Evolutionary conservation across 2,888 invertebrate species (phyloP), one percentile per base, ranked within the genome.

Genomic region (Apamea sordens): DNA sequence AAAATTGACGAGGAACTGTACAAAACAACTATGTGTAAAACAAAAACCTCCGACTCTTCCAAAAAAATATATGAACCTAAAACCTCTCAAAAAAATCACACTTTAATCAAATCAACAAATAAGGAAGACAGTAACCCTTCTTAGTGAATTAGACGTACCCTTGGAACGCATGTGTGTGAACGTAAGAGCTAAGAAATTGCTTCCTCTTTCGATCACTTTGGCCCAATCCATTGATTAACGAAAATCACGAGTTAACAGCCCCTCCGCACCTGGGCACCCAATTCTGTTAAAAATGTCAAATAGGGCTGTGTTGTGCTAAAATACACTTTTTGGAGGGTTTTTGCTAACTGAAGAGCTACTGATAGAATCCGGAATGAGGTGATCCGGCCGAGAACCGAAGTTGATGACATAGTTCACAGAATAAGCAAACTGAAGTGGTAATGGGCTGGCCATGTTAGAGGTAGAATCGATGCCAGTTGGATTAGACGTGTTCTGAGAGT

Each of bases 131-230:
- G 61, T 87, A 85, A 82, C 80, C 86, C 77, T 79, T 76, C 71
- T 84, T 86, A 89, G 86, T 80, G 83, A 81, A 89, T 86, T 83
- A 86, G 32, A 77, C 67, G 50, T 80, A 78, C 86, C 90, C 86
- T 85, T 82, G 71, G 89, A 88, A 81, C 89, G 83, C 90, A 90
- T 89, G 81, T 90, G 90, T 89, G 84, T 80, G 36, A 5, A 41
- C 47, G 69, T 36, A 73, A 79, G 67, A 88, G 89, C 91, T 96
- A 96, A 96, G 95, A 95, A 95, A 96, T 96, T 96, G 95, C 93
- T 93, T 93, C 90, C 91, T 89, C 80, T 85, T 88, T 89, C 89
- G 91, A 92, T 91, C 89, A 87, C 90, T 90, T 92, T 91, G 85
- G 90, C 89, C 90, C 87, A 90, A 92, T 90, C 91, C 94, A 93